Evolutionary conservation across 2,797 vertebrate species (phyloP), one percentile per base, ranked within the genome.

Genomic region (Xiphorhynchus erythropygius): DNA sequence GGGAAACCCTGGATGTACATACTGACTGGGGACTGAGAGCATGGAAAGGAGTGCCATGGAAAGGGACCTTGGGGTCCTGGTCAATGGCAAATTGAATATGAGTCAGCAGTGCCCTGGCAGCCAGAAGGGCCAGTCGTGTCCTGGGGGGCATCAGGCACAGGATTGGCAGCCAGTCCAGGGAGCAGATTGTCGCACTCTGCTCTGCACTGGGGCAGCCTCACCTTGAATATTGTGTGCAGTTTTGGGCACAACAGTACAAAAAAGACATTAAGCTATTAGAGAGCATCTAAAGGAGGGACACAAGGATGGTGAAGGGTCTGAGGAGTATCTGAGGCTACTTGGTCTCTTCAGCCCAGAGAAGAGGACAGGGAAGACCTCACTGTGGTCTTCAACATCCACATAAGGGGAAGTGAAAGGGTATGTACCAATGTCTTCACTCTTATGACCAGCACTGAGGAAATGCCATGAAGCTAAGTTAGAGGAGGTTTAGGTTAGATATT

Each of bases 101-200:
- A 32, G 27, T 5, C 55, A 62, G 35, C 49, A 55, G 49, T 62
- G 63, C 5, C 32, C 35, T 42, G 55, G 47, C 32, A 68, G 32
- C 35, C 41, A 42, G 69, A 27, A 69, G 13, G 32, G 23, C 2
- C 9, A 62, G 0, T 3, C 0, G 0, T 82, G 22, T n/a, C 62
- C 25, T 60, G 41, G 18, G 22, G 30, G 0, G 7, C 22, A 68
- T 35, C 47, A 60, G 39, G 25, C 14, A 11, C 10, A 74, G 25
- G 47, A 53, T 23, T 0, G 0, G 21, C 60, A 55, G 33, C 17
- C 0, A 0, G 33, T 9, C 2, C 10, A 41, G 33, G 41, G 15
- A 55, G 18, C 28, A 21, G 25, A 47, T 35, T 55, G 41, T 55
- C 47, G 35, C 0, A 2, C 33, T n/a, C 35, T 82, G 10, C 35